Evolutionary conservation across 2,888 invertebrate species (phyloP).

Genomic region (Drosophila greeni): DNA sequence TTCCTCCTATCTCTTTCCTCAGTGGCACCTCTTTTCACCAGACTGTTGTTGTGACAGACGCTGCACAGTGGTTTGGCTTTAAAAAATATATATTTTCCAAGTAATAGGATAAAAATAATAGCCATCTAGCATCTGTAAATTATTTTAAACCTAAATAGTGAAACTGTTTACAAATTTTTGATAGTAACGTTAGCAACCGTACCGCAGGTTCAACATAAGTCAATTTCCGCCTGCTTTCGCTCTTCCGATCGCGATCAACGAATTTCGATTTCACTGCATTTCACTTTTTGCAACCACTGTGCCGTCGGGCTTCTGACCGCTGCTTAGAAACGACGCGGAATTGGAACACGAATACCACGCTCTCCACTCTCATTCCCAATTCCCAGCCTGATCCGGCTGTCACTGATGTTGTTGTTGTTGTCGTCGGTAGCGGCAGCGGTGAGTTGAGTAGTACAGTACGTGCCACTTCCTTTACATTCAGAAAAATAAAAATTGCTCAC

Average conservation of each 20-base stretch:
- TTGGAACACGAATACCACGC: conserved; percentile 36
- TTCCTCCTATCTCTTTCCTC: conserved; percentile 8
- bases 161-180: neutral
- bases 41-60: conserved; percentile 5
- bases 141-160: neutral
- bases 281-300: conserved; percentile 42
- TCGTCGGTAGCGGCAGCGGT: conserved; percentile 57
- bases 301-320: conserved; percentile 26
- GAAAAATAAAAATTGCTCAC: conserved; percentile 69
- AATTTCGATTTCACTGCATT: conserved; percentile 25
- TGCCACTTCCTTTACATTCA: conserved; percentile 73
- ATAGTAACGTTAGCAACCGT: conserved; percentile 1
- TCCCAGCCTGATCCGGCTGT: conserved; percentile 45
- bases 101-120: neutral
- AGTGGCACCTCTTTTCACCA: conserved; percentile 3
- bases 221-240: conserved; percentile 21
- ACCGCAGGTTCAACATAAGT: neutral
- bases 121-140: neutral
- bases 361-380: conserved; percentile 42
- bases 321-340: conserved; percentile 43
- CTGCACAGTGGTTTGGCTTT: conserved; percentile 14
- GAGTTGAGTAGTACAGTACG: conserved; percentile 66
- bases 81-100: no score
- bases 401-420: conserved; percentile 40
- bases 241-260: conserved; percentile 17